phyloP scores from a whole-genome alignment of 1,140 invertebrate species.

The Eumeta japonica region DNA sequence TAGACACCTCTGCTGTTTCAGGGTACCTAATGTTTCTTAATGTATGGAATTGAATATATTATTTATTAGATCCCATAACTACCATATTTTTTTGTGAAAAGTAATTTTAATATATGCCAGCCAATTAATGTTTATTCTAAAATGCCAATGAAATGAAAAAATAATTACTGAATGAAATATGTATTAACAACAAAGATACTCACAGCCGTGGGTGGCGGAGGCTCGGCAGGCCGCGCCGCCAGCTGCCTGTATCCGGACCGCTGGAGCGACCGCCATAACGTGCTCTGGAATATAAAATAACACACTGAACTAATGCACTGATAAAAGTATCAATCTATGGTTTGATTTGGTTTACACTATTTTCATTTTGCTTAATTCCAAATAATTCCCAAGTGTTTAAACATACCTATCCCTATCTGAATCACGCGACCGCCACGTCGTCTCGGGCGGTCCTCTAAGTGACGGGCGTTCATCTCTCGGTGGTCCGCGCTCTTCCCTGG shows the following conservation, averaged over 20 bases:
- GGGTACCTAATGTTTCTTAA: too few relatives aligned
- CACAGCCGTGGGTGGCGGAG: constrained; percentile 28
- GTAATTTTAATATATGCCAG: background rate
- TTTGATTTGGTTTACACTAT: too few relatives aligned
- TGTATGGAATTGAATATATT: too few relatives aligned
- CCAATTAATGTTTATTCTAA: too few relatives aligned
- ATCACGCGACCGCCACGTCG: constrained; percentile 24
- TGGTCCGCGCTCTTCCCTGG: constrained; percentile 9
- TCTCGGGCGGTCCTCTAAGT: background rate
- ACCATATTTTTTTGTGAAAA: background rate
- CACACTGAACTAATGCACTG: too few relatives aligned
- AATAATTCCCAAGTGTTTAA: too few relatives aligned
- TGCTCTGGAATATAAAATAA: constrained; percentile 22
- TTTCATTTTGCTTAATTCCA: too few relatives aligned
- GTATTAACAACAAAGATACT: constrained; percentile 13
- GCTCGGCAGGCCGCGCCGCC: constrained; percentile 37
- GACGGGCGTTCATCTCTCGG: constrained; percentile 6
- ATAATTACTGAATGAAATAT: background rate
- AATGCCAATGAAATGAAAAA: background rate
- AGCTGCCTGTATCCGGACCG: constrained; percentile 25
- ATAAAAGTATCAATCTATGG: too few relatives aligned
- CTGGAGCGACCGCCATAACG: constrained; percentile 41
- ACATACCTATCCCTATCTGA: constrained; percentile 21
- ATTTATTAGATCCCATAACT: too few relatives aligned
- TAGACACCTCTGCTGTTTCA: too few relatives aligned